Base-by-base conservation (phyloP, 2,113 vertebrate species). In the Pongo abelii region DNA sequence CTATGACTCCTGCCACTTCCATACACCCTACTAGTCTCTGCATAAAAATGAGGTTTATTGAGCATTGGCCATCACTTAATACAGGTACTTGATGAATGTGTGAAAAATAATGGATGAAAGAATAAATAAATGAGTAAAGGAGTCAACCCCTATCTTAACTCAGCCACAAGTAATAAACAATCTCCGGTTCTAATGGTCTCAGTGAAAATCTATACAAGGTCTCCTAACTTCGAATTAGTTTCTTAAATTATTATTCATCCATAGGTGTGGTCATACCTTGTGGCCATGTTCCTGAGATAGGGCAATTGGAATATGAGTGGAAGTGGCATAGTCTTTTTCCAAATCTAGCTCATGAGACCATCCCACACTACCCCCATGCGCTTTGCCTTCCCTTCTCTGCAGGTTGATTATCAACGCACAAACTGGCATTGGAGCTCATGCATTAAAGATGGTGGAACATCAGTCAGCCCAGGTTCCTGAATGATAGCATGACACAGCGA, bases 401-500 rank as follows among this genome's bases (percentile, higher is more conserved):
- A 11, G 3, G 23, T 35, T 48, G 50, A 22, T 40, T 61, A 17
- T 32, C 52, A 79, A 8, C 0, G 8, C 11, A 18, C 23, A 35
- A 64, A 59, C 3, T 23, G 64, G n/a, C 46, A 25, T 0, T 3
- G 55, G 77, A 85, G 16, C 48, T 52, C 35, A 32, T 81, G 30
- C 9, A 3, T 13, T 30, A 27, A 55, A 13, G 23, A 70, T 0
- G 1, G 6, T 11, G 6, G 14, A 35, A 64, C 3, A 32, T 52
- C n/a, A 32, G 30, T 22, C 64, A 78, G 20, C n/a, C 30, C 25
- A 8, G 3, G 1, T 2, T 50, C 57, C 32, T 7, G 30, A 69
- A 46, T 0, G 7, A 59, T 4, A 43, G 3, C 69, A 9, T 18
- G 30, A 16, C 16, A 6, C 16, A 20, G 23, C 0, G 11, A 0